phyloP scores from a whole-genome alignment of 2,113 vertebrate genomes.

The Pseudonaja textilis region DNA sequence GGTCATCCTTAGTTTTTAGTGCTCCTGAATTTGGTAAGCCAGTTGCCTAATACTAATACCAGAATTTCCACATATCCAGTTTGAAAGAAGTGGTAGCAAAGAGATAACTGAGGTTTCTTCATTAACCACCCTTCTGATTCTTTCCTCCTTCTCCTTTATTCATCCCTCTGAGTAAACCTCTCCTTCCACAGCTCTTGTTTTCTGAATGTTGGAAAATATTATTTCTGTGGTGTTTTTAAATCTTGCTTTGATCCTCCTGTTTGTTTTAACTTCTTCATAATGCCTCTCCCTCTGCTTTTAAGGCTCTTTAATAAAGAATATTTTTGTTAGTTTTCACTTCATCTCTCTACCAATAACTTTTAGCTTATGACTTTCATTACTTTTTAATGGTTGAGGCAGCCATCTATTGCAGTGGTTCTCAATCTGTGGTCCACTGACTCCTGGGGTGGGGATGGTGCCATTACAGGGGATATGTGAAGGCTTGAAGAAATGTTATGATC shows the following conservation, averaged over 20 bases:
- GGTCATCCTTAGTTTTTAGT: not conserved
- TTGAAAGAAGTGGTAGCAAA: not conserved
- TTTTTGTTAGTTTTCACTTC: not conserved
- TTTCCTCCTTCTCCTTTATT: not conserved
- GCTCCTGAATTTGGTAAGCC: not conserved
- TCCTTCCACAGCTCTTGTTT: not conserved
- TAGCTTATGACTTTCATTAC: not conserved
- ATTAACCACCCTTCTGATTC: not conserved
- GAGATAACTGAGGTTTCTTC: not conserved
- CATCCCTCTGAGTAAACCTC: not conserved
- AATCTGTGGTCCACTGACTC: not conserved
- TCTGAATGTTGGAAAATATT: not conserved
- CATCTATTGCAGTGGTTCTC: not conserved
- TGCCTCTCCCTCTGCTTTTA: not conserved
- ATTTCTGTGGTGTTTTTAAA: not conserved
- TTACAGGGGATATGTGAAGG: not conserved
- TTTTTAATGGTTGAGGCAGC: not conserved
- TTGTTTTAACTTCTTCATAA: not conserved
- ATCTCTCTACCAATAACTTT: not conserved
- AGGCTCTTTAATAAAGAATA: not conserved
- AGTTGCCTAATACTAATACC: not conserved
- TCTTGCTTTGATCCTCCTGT: not conserved
- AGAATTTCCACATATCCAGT: not conserved
- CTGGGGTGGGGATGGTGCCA: fast-evolving
- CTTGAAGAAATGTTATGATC: not conserved